phyloP scores from a whole-genome alignment of 1,140 invertebrate species.

The Formica selysi region DNA sequence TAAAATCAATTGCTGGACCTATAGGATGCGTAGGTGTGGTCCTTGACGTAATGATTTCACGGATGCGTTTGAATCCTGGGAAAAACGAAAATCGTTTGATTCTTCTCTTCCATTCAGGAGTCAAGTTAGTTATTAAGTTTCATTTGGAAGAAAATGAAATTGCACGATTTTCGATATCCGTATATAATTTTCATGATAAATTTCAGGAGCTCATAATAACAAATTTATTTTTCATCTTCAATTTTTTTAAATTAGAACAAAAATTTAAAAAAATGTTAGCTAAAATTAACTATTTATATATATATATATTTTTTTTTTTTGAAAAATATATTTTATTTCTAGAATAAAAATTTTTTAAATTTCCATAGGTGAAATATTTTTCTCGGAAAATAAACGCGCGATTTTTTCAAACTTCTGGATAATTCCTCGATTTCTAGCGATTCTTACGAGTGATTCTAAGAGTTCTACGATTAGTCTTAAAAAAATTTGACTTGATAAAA shows the following conservation, averaged over 20 bases:
- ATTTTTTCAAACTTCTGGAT: no score
- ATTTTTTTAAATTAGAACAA: background rate
- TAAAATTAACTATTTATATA: no score
- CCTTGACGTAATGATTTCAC: conserved; percentile 70
- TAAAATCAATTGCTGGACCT: conserved; percentile 76
- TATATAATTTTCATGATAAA: conserved; percentile 33
- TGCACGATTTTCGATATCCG: conserved; percentile 12
- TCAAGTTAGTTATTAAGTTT: background rate
- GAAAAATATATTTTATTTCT: no score
- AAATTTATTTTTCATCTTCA: conserved; percentile 32
- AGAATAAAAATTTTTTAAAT: no score
- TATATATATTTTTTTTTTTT: no score
- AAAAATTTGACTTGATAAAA: no score
- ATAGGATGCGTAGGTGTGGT: conserved; percentile 54
- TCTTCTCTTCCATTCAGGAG: background rate
- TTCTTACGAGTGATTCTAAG: no score
- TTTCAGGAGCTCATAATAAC: background rate
- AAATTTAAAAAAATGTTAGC: no score
- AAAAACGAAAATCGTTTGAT: conserved; percentile 2
- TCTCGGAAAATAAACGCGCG: no score
- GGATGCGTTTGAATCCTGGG: background rate
- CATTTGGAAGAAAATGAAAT: conserved; percentile 64
- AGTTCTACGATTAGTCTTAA: no score
- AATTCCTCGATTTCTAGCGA: no score
- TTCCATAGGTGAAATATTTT: no score